These are phyloP conservation scores for Pristionchus entomophagus DNA, from an alignment of 2,888 invertebrate genomes.

Conservation along the genomic window DNA sequence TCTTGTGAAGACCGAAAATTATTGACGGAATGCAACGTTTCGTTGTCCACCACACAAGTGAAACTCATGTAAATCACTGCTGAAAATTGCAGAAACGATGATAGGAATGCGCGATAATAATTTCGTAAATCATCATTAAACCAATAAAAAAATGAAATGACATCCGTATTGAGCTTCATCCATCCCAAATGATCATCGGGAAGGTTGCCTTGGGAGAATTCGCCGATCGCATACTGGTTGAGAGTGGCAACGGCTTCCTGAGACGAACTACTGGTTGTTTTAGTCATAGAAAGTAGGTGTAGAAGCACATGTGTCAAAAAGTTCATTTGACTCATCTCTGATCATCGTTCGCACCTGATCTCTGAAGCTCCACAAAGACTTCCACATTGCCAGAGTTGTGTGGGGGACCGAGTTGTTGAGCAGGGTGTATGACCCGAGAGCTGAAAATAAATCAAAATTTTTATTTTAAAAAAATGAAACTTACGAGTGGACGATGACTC, in stretches of 20 bases:
- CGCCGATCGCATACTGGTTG: neutral
- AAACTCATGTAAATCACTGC: no score
- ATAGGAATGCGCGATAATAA: no score
- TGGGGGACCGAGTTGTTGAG: neutral
- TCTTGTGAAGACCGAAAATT: no score
- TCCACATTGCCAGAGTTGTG: neutral
- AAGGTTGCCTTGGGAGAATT: neutral
- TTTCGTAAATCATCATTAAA: no score
- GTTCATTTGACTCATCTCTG: no score
- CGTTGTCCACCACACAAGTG: no score
- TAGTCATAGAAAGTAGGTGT: no score
- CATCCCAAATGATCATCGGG: neutral
- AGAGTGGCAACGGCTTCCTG: neutral
- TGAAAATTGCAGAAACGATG: no score
- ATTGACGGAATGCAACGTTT: no score
- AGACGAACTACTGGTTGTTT: no score
- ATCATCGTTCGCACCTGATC: no score
- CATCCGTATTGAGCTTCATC: neutral
- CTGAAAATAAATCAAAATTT: neutral
- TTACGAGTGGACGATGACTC: neutral
- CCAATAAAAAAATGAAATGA: neutral
- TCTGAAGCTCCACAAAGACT: neutral
- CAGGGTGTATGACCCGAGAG: neutral
- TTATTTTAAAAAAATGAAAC: neutral
- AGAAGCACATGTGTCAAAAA: no score